phyloP scores from a whole-genome alignment of 2,888 invertebrate species.

The Brachypterus glaber region DNA sequence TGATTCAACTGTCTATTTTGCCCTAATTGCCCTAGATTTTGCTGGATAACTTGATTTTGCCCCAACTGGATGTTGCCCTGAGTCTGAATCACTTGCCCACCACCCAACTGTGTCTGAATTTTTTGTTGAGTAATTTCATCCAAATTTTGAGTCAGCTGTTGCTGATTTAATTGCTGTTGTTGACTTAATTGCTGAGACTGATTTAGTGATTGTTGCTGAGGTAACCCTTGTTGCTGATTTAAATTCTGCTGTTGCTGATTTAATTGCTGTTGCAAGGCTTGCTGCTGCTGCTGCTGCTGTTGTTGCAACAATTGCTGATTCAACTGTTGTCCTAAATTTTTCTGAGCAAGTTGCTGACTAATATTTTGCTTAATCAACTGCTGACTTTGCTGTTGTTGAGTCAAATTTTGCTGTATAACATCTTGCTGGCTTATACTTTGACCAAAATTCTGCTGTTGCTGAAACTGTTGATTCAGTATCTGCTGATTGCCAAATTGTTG shows the following conservation, averaged over 20 bases:
- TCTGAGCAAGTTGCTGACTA: slow-evolving; percentile 22
- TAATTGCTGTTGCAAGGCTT: slow-evolving; percentile 43
- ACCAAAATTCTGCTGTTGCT: slow-evolving; percentile 18
- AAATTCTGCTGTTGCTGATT: slow-evolving; percentile 38
- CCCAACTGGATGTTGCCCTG: slow-evolving; percentile 8
- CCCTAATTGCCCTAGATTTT: slow-evolving; percentile 41
- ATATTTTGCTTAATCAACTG: slow-evolving; percentile 24
- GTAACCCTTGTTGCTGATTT: slow-evolving; percentile 21
- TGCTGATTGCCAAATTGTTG: slow-evolving; percentile 25
- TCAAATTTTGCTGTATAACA: slow-evolving; percentile 11
- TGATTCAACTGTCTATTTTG: slow-evolving; percentile 30
- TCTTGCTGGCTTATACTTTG: slow-evolving; percentile 25
- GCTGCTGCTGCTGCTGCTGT: slow-evolving; percentile 30
- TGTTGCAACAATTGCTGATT: slow-evolving; percentile 27
- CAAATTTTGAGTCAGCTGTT: slow-evolving; percentile 14
- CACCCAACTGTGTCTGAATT: too few relatives aligned
- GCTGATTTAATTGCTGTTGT: slow-evolving; percentile 29
- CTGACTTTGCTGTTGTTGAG: slow-evolving; percentile 20
- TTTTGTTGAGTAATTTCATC: slow-evolving; percentile 13
- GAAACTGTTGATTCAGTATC: slow-evolving; percentile 10
- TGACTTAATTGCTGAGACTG: slow-evolving; percentile 21
- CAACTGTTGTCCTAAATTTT: slow-evolving; percentile 26
- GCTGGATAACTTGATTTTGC: slow-evolving; percentile 22
- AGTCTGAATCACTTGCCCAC: slow-evolving; percentile 7
- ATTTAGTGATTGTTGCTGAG: slow-evolving; percentile 21